Base-by-base conservation (phyloP, 2,797 vertebrate species). In the Hemibagrus guttatus region DNA sequence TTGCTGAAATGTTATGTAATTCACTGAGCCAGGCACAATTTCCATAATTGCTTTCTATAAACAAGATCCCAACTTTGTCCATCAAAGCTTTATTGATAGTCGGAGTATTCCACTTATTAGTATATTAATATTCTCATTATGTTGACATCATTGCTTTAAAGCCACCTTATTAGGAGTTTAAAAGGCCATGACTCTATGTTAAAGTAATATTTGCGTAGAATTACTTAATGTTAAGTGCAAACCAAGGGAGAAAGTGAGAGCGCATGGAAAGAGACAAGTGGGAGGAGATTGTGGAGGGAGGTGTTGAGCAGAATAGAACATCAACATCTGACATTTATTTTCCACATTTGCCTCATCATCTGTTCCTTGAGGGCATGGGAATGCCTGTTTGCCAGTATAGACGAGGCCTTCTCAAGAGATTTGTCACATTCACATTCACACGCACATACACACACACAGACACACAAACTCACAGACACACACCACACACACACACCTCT, bases 1-100 rank as follows among this genome's bases (percentile, higher is more conserved):
- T 92, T 84, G 80, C 75, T 85, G 69, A 81, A 83, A 90, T 84
- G 26, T 4, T 84, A 87, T 81, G 66, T 42, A 84, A 19, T 79
- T 79, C 52, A 35, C 31, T 1, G 12, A 76, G 49, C 4, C 16
- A 76, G 28, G 14, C 17, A 42, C 21, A 8, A 21, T 61, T 61
- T 78, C 52, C 49, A 31, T 76, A 8, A 31, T 17, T 26, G n/a
- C n/a, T 42, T 49, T 72, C 3, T 8, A 19, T 31, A 58, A 31
- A 21, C 75, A 58, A 78, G 28, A 7, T 28, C 2, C 46, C 49
- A 13, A 49, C 46, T 49, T 49, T 49, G 46, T 8, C 46, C 46
- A 49, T 49, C 46, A 49, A 9, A 49, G 46, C 46, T 8, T 49
- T 49, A 49, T 49, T 49, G 46, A 49, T 84, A 72, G 79, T 91